A percentile compares a stretch with the other conserved stretches of the same genome.
Evolutionary conservation across 2,888 invertebrate species (phyloP).

Genomic region (Orthosia incerta): DNA sequence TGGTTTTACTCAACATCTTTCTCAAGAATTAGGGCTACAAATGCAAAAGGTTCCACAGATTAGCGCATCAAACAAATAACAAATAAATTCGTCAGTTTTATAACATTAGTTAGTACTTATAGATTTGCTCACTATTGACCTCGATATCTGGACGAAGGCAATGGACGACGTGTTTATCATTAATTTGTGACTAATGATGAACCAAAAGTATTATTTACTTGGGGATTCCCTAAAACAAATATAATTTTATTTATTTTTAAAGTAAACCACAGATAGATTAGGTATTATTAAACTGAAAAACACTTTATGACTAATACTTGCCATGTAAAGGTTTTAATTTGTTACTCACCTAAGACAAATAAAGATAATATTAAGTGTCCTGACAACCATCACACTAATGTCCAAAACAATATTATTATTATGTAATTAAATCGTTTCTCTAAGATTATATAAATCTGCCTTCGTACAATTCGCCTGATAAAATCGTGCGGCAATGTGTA

Average conservation of each 20-base stretch:
- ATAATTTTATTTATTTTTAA: neutral
- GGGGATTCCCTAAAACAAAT: neutral
- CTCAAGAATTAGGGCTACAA: no score
- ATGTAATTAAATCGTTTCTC: neutral
- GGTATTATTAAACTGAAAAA: neutral
- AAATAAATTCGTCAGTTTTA: no score
- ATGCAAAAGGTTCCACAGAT: no score
- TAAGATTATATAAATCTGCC: neutral
- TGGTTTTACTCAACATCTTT: no score
- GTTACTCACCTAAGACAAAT: neutral
- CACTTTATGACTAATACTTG: constrained; percentile 19
- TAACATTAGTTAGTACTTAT: no score
- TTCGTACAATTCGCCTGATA: constrained; percentile 24
- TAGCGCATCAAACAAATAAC: no score
- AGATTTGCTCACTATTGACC: neutral
- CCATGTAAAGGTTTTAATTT: constrained; percentile 3
- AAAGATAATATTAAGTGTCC: constrained; percentile 1
- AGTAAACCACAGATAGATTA: neutral
- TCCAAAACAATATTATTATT: neutral
- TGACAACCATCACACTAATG: no score
- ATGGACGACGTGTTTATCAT: neutral
- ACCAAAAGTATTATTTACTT: neutral
- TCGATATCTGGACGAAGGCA: neutral
- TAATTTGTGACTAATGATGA: constrained; percentile 7
- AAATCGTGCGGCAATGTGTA: constrained; percentile 37